A percentile compares a stretch with the other conserved stretches of the same genome.
phyloP scores from a whole-genome alignment of 1,140 invertebrate species.

The Sinonovacula constricta region DNA sequence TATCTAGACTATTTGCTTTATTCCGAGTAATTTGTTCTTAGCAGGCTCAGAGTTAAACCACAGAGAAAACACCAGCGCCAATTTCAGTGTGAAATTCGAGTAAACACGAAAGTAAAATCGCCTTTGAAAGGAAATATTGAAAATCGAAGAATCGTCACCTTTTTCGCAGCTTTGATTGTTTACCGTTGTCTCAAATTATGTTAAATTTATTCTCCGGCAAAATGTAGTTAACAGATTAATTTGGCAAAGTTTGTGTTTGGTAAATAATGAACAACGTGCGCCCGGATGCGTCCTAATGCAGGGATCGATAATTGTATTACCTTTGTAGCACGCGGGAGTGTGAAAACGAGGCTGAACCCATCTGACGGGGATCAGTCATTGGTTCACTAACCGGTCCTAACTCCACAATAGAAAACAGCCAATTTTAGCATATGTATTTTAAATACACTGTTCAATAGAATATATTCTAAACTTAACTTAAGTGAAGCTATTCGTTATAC shows the following conservation, averaged over 20 bases:
- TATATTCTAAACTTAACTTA: no score
- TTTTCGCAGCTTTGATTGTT: not conserved
- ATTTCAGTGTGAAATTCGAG: not conserved
- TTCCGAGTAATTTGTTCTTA: no score
- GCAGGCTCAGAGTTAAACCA: no score
- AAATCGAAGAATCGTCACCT: not conserved
- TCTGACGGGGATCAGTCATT: no score
- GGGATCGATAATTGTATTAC: not conserved
- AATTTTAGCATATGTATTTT: no score
- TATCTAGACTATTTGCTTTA: no score
- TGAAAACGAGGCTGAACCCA: no score
- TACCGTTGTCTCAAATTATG: not conserved
- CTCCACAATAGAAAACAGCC: no score
- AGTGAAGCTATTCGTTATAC: no score
- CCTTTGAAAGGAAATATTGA: not conserved
- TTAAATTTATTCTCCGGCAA: not conserved
- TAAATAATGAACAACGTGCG: not conserved
- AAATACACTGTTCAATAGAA: no score
- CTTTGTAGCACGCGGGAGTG: not conserved
- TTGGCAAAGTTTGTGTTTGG: not conserved
- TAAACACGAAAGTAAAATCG: not conserved
- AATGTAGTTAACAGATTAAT: not conserved
- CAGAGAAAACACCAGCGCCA: no score
- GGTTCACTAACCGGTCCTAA: no score
- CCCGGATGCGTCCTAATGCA: not conserved